phyloP scores from a whole-genome alignment of 2,113 vertebrate species.

The Bungarus multicinctus region DNA sequence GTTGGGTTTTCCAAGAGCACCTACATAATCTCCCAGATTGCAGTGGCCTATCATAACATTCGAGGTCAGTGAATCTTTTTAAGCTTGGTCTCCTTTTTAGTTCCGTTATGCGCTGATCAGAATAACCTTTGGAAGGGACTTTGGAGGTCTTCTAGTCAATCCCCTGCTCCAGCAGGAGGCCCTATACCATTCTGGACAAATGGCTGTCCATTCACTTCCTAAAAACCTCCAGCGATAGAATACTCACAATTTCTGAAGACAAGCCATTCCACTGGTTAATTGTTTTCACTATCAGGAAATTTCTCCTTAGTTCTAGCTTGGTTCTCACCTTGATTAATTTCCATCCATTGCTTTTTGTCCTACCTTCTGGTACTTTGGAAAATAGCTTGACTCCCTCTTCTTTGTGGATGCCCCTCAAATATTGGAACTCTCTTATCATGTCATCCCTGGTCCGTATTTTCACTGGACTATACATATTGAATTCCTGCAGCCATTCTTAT shows the following conservation, averaged over 20 bases:
- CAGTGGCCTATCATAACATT: constrained; percentile 98
- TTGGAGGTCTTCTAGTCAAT: background rate
- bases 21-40: constrained; percentile 98
- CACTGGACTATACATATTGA: background rate
- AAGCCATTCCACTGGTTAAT: background rate
- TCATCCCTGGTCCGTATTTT: background rate
- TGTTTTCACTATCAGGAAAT: background rate
- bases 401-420: background rate
- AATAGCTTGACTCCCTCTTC: background rate
- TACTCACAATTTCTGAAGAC: background rate
- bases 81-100: background rate
- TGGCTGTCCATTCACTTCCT: background rate
- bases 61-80: constrained; percentile 76
- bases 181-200: background rate
- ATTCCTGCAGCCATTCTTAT: no score
- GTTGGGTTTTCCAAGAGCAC: constrained; percentile 97
- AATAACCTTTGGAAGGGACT: background rate
- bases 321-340: background rate
- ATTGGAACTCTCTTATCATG: background rate
- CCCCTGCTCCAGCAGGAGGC: background rate
- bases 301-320: background rate
- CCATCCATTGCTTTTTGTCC: background rate
- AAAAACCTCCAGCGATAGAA: background rate
- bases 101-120: background rate
- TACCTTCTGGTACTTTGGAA: background rate